Conservation (phyloP, 1,140 invertebrate species). For the Zelostemma sp. region DNA sequence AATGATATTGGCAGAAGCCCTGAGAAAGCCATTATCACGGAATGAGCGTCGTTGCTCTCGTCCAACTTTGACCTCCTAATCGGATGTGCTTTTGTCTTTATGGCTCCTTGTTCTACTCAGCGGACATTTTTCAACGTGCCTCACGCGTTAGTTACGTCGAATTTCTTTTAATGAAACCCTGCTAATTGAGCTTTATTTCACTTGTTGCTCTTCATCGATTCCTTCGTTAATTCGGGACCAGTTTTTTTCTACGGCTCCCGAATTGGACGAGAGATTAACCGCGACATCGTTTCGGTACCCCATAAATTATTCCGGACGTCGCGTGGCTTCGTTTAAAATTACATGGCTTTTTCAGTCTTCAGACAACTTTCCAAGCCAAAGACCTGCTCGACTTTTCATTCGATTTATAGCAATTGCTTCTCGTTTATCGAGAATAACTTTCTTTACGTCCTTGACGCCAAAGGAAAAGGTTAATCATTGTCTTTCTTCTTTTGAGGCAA, state of each 20-base stretch:
- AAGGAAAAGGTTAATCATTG: too few relatives aligned
- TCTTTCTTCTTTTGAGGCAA: not conserved
- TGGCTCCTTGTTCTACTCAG: not conserved
- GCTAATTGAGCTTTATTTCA: slow-evolving; percentile 3
- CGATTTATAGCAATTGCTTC: too few relatives aligned
- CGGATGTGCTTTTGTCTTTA: slow-evolving; percentile 1
- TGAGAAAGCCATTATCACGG: not conserved
- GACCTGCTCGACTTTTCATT: too few relatives aligned
- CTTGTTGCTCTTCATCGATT: slow-evolving; percentile 4
- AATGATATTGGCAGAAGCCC: too few relatives aligned
- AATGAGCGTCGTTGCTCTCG: not conserved
- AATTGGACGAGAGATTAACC: not conserved
- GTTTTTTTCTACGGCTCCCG: not conserved
- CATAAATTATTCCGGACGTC: not conserved
- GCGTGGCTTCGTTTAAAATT: too few relatives aligned
- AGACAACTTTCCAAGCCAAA: too few relatives aligned
- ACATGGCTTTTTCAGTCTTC: too few relatives aligned
- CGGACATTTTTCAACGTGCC: not conserved
- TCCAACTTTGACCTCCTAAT: not conserved
- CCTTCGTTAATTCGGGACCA: not conserved
- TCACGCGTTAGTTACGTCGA: not conserved
- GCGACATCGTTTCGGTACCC: not conserved
- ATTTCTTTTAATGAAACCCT: not conserved
- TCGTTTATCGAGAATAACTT: too few relatives aligned
- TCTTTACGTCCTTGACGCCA: too few relatives aligned